phyloP scores from a whole-genome alignment of 2,113 vertebrate genomes.

The Pelecanoides urinatrix region DNA sequence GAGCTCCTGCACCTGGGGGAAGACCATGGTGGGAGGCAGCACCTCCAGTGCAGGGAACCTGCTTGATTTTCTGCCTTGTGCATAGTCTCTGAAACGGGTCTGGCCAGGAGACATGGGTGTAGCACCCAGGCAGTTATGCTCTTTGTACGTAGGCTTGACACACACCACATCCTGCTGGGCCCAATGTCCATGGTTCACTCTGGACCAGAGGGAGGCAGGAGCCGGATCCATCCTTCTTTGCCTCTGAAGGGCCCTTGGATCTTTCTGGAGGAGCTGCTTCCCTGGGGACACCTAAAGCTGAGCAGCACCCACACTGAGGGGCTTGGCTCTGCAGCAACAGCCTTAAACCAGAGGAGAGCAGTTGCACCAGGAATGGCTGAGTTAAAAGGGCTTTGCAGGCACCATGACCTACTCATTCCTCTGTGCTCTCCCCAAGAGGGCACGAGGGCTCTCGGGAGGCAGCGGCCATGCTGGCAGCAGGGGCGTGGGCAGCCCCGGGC shows the following conservation, averaged over 20 bases:
- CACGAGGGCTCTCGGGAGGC: accelerated
- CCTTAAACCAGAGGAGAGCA: background rate
- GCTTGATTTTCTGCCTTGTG: background rate
- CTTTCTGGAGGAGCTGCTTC: background rate
- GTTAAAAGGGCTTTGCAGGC: background rate
- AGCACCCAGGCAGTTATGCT: background rate
- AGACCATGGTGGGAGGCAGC: background rate
- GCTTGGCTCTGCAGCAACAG: background rate
- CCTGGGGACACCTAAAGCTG: background rate
- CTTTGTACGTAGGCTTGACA: accelerated
- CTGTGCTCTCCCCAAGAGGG: background rate
- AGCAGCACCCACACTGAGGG: background rate
- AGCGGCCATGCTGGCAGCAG: accelerated
- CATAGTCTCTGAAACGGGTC: accelerated
- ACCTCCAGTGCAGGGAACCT: background rate
- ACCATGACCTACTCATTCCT: background rate
- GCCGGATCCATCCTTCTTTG: background rate
- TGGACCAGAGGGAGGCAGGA: background rate
- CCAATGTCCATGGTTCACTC: background rate
- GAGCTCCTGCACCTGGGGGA: background rate
- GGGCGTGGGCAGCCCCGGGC: accelerated
- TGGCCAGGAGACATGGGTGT: background rate
- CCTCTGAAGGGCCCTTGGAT: background rate
- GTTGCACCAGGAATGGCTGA: accelerated
- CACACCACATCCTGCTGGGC: background rate